Evolutionary conservation across 2,113 vertebrate species (phyloP).

Genomic region (Talpa occidentalis): DNA sequence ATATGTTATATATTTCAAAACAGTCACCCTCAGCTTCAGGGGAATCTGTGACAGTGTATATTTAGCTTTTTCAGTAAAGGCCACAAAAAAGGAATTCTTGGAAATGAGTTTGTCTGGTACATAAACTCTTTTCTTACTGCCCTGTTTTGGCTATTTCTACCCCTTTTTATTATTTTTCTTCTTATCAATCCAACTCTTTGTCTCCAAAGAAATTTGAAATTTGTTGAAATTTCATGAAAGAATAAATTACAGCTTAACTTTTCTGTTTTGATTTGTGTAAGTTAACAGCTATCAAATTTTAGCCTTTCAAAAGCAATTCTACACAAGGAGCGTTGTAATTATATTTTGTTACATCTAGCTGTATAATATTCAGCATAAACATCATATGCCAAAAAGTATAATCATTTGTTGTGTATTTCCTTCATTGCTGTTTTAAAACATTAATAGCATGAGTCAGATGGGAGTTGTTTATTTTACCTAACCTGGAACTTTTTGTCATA

Average conservation of each 20-base stretch:
- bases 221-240: conserved; percentile 43
- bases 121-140: background rate
- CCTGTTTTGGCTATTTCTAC: background rate
- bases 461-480: conserved; percentile 62
- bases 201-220: background rate
- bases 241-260: conserved; percentile 16
- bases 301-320: background rate
- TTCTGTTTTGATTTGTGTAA: conserved; percentile 38
- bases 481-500: conserved; percentile 51
- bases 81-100: background rate
- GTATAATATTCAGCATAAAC: background rate
- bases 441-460: conserved; percentile 44
- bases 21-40: background rate
- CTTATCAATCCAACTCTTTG: background rate
- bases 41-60: background rate
- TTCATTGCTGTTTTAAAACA: conserved; percentile 60
- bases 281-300: background rate
- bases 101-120: background rate
- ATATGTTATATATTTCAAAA: background rate
- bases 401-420: conserved; percentile 51
- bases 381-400: background rate
- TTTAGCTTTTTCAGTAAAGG: background rate
- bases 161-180: background rate
- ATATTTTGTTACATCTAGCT: background rate
- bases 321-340: background rate